Evolutionary conservation across 92 coral and sea anemone species (phyloP).

Genomic region (Parazoanthus darwini): DNA sequence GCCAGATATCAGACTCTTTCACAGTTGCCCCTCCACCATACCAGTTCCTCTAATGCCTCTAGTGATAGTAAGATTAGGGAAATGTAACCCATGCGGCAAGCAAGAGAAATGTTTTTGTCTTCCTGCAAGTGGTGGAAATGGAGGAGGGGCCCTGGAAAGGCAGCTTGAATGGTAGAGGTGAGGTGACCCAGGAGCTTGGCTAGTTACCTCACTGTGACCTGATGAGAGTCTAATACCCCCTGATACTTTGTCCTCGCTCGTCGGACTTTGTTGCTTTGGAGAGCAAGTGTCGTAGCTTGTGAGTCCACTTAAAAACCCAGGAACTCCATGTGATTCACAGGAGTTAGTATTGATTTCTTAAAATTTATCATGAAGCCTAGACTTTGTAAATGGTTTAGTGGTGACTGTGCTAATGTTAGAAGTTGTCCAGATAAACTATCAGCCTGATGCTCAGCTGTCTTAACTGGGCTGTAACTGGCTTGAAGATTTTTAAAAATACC

Average conservation of each 20-base stretch:
- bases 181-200: conserved; percentile 56
- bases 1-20: conserved; percentile 45
- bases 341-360: conserved; percentile 47
- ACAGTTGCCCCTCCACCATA: conserved; percentile 66
- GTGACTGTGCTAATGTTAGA: conserved; percentile 50
- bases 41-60: conserved; percentile 59
- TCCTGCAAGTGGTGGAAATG: conserved; percentile 59
- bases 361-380: conserved; percentile 57
- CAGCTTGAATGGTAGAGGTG: conserved; percentile 53
- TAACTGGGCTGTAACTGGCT: conserved; percentile 55
- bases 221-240: conserved; percentile 24
- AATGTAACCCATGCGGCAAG: conserved; percentile 41
- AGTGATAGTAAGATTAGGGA: conserved; percentile 43
- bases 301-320: conserved; percentile 62
- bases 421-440: conserved; percentile 58
- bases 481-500: conserved; percentile 3
- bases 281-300: conserved; percentile 45
- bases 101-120: conserved; percentile 60
- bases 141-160: conserved; percentile 60
- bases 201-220: conserved; percentile 38
- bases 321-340: conserved; percentile 48
- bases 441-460: conserved; percentile 51
- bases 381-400: conserved; percentile 47
- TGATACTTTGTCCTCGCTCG: conserved; percentile 53
- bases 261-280: conserved; percentile 56